Conservation (phyloP, 2,797 vertebrate species). For the Arremon brunneinucha region DNA sequence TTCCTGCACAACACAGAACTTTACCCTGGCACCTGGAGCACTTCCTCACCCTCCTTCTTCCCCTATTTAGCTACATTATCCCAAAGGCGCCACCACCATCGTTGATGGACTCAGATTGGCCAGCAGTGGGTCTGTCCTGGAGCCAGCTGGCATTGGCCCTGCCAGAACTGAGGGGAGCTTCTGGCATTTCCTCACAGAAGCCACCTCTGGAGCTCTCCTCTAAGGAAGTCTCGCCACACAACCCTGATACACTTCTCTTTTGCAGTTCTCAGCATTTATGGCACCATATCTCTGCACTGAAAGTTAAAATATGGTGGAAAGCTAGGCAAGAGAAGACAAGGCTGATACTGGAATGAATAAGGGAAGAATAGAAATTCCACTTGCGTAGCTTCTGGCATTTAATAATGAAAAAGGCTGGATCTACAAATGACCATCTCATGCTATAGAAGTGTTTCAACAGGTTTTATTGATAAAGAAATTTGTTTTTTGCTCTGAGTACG, state of each 20-base stretch:
- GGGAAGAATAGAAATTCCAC: not conserved
- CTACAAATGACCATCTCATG: not conserved
- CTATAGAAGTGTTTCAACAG: not conserved
- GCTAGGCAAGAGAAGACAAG: not conserved
- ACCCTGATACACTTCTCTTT: not conserved
- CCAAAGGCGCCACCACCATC: rapidly evolving
- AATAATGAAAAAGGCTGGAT: not conserved
- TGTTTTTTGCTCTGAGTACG: not conserved
- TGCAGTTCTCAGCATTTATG: not conserved
- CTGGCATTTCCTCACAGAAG: not conserved
- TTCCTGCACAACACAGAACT: not conserved
- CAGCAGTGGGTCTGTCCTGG: not conserved
- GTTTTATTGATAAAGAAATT: not conserved
- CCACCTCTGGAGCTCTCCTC: not conserved
- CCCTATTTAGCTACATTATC: rapidly evolving
- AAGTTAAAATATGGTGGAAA: not conserved
- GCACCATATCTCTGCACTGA: not conserved
- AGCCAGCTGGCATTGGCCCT: not conserved
- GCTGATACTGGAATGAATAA: not conserved
- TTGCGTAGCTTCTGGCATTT: not conserved
- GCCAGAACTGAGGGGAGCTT: not conserved
- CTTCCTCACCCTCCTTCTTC: not conserved
- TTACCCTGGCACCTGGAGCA: not conserved
- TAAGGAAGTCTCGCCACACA: not conserved
- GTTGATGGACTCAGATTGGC: not conserved